Conservation (phyloP, 2,888 invertebrate species). For the Spodoptera littoralis region DNA sequence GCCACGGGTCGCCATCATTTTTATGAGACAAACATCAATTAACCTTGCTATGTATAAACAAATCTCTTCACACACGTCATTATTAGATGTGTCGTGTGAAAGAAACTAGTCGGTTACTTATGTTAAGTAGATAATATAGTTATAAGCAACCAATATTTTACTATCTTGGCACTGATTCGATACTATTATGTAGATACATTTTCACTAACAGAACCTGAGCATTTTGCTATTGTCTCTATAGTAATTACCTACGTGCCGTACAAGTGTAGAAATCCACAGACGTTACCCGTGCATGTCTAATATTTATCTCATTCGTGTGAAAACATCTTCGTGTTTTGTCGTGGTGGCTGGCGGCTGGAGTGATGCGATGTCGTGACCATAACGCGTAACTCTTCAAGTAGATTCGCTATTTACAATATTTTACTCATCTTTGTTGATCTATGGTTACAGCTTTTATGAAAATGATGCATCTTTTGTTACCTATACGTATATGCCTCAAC, state of each 20-base stretch:
- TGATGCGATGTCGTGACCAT: slow-evolving; percentile 44
- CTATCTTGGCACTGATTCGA: slow-evolving; percentile 24
- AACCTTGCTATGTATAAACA: slow-evolving; percentile 17
- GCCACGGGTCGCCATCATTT: slow-evolving; percentile 20
- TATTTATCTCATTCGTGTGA: slow-evolving; percentile 74
- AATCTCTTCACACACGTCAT: not conserved
- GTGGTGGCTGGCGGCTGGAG: slow-evolving; percentile 40
- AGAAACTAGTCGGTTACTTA: no score
- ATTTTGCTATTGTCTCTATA: slow-evolving; percentile 47
- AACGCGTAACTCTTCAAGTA: slow-evolving; percentile 60
- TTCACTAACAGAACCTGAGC: slow-evolving; percentile 62
- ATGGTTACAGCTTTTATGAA: slow-evolving; percentile 3
- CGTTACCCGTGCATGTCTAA: slow-evolving; percentile 65
- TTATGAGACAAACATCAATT: slow-evolving; percentile 19
- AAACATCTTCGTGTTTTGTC: slow-evolving; percentile 68
- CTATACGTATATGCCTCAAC: no score
- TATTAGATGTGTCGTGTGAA: not conserved
- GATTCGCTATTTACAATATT: slow-evolving; percentile 61
- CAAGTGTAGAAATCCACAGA: slow-evolving; percentile 68
- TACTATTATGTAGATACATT: slow-evolving; percentile 41
- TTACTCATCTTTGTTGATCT: slow-evolving; percentile 60
- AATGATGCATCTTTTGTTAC: no score
- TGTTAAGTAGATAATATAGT: no score
- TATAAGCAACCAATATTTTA: slow-evolving; percentile 18
- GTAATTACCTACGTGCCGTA: slow-evolving; percentile 44